Base-by-base conservation (phyloP, 1,140 invertebrate species). In the Chrysopa pallens region DNA sequence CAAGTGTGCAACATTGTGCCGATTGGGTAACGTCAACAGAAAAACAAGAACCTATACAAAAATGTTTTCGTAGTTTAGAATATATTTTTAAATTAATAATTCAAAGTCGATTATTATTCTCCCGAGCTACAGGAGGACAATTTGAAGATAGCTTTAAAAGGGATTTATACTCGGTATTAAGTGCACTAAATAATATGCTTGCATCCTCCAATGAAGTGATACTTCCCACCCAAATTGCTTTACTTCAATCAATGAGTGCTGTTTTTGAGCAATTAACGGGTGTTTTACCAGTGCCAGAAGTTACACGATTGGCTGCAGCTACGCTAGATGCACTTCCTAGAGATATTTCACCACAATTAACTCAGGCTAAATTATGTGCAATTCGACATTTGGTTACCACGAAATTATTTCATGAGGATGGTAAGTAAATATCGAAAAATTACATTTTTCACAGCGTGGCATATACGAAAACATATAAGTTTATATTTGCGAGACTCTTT, bases 21-120 rank as follows among this genome's bases (percentile, higher is more conserved):
- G 86, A 90, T 43, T 80, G 83, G 63, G 81, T 87, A n/a, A 74
- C 75, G 1, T 75, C 78, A 2, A 78, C 80, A 0, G 85, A 90
- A 46, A 80, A 83, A 37, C 85, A 89, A 48, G 84, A 90, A 52
- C 80, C 85, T 0, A 87, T 92, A 36, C 77, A 87, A 50, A 89
- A 87, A 51, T 91, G 88, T 55, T 89, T 92, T 46, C 74, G 82
- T 40, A 89, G 89, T 1, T 66, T 95, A 7, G 90, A 94, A 58
- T 94, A 91, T 47, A 88, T 97, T 51, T 91, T 96, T 61, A 90
- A 95, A 51, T 79, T 98, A 49, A 86, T 96, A 6, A 90, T 97
- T 9, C 84, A 92, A 48, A 95, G 91, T 28, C 69, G 92, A 17
- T 58, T 85, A 12, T 60, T 96, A 3, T 96, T 94, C 69, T 78